Conservation (phyloP, 2,888 invertebrate species). For the Diadegma fenestrale region DNA sequence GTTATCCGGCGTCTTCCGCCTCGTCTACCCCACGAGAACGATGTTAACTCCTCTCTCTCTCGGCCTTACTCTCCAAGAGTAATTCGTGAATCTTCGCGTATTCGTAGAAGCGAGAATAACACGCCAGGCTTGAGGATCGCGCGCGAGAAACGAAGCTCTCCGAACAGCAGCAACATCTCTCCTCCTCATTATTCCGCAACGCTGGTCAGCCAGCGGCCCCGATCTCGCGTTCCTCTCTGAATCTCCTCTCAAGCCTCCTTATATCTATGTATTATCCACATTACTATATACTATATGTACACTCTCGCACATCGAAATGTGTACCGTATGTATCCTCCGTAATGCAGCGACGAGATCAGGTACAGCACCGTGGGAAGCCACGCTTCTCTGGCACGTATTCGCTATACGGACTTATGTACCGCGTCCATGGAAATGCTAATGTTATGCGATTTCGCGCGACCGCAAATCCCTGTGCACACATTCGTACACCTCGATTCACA, state of each 20-base stretch:
- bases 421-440: slow-evolving; percentile 80
- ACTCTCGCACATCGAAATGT: slow-evolving; percentile 29
- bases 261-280: not conserved
- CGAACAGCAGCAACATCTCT: slow-evolving; percentile 55
- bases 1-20: slow-evolving; percentile 50
- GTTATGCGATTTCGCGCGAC: slow-evolving; percentile 77
- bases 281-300: slow-evolving; percentile 12
- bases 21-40: slow-evolving; percentile 49
- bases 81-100: slow-evolving; percentile 26
- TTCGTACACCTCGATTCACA: slow-evolving; percentile 20
- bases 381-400: slow-evolving; percentile 46
- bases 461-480: slow-evolving; percentile 33
- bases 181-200: slow-evolving; percentile 71
- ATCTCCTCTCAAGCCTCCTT: slow-evolving; percentile 23
- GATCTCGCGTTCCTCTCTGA: slow-evolving; percentile 43
- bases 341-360: slow-evolving; percentile 63
- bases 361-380: slow-evolving; percentile 70
- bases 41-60: slow-evolving; percentile 22
- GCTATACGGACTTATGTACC: slow-evolving; percentile 2
- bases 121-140: slow-evolving; percentile 25
- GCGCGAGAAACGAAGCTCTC: slow-evolving; percentile 27
- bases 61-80: slow-evolving; percentile 35
- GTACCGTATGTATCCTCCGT: slow-evolving; percentile 16
- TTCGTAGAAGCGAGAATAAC: slow-evolving; percentile 55
- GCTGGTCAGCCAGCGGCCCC: slow-evolving; percentile 58